A percentile compares a stretch with the other conserved stretches of the same genome.
These are phyloP conservation scores for Alviniconcha strummeri DNA, from an alignment of 2,888 invertebrate genomes.

Conservation along the genomic window DNA sequence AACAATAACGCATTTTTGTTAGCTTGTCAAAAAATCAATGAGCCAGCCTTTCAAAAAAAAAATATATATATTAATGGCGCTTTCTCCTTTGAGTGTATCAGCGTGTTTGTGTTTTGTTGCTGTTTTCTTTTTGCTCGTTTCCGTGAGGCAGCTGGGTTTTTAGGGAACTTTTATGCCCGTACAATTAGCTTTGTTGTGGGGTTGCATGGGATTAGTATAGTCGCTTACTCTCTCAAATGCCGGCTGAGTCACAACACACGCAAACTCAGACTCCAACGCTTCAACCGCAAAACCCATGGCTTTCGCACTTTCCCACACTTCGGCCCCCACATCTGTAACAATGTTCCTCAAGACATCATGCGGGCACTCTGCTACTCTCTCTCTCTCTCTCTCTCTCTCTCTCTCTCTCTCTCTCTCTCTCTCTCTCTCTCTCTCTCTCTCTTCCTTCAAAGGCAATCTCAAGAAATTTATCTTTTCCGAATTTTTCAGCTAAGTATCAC, in stretches of 20 bases:
- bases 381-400: conserved; percentile 7
- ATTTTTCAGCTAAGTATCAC: neutral
- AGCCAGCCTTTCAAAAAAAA: neutral
- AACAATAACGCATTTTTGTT: neutral
- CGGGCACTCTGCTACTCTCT: neutral
- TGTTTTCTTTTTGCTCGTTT: no score
- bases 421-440: conserved; percentile 9
- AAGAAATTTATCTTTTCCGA: neutral
- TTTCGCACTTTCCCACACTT: neutral
- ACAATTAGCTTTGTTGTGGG: no score
- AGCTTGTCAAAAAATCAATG: neutral
- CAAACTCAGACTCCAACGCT: no score
- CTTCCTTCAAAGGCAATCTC: neutral
- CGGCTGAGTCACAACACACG: no score
- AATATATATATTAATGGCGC: neutral
- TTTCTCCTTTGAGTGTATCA: no score
- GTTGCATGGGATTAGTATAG: neutral
- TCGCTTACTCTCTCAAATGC: neutral
- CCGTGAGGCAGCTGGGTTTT: no score
- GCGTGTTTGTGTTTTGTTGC: no score
- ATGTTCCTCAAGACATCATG: neutral
- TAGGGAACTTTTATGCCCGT: no score
- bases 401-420: conserved; percentile 4
- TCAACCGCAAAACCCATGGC: no score
- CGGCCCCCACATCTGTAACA: neutral